Evolutionary conservation across 2,113 vertebrate species (phyloP).

Genomic region (Xyrauchen texanus): DNA sequence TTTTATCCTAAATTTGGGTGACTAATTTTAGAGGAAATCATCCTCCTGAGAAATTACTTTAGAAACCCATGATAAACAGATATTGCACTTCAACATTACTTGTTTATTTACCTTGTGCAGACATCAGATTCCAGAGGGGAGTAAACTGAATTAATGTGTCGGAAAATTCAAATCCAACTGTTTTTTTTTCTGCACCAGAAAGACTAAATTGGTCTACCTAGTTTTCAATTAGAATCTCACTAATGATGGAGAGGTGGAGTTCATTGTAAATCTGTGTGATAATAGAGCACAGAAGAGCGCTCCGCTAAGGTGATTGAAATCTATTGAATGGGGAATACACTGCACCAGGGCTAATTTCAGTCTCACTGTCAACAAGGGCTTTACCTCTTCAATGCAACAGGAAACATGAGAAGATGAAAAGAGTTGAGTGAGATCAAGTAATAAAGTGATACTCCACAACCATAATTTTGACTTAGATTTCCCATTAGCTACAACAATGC

Average conservation of each 20-base stretch:
- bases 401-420: conserved; percentile 28
- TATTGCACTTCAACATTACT: not conserved
- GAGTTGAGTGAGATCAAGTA: conserved; percentile 1
- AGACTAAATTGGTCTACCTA: not conserved
- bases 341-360: conserved; percentile 34
- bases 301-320: conserved; percentile 22
- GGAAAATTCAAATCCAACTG: not conserved
- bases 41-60: not conserved
- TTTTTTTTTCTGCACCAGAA: not conserved
- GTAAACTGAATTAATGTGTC: conserved; percentile 18
- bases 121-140: not conserved
- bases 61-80: not conserved
- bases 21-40: not conserved
- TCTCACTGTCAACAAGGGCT: conserved; percentile 32
- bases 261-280: conserved; percentile 12
- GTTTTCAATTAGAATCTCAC: conserved; percentile 35
- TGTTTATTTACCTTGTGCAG: conserved; percentile 20
- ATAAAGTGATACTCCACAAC: conserved; percentile 24
- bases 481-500: conserved; percentile 10
- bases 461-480: conserved; percentile 4
- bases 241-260: conserved; percentile 16
- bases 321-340: conserved; percentile 30
- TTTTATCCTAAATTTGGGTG: not conserved
- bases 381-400: conserved; percentile 26
- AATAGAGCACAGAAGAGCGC: conserved; percentile 35